phyloP scores from a whole-genome alignment of 2,797 vertebrate species.

The Chiroxiphia lanceolata region DNA sequence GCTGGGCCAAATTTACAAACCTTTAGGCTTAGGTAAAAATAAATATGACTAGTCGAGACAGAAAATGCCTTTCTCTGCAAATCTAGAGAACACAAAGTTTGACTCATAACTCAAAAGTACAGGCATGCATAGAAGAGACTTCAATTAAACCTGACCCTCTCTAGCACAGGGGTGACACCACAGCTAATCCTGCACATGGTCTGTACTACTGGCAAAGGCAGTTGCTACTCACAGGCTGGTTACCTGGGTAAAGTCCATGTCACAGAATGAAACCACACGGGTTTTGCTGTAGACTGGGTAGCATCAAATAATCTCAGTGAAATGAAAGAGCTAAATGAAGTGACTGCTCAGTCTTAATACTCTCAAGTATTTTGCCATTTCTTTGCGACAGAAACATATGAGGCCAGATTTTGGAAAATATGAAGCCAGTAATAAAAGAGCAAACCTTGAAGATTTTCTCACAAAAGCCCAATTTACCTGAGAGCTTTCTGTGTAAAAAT shows the following conservation, averaged over 20 bases:
- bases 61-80: background rate
- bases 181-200: background rate
- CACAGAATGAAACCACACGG: background rate
- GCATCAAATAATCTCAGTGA: background rate
- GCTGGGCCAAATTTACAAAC: background rate
- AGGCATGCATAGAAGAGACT: background rate
- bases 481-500: background rate
- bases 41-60: background rate
- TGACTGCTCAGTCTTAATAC: background rate
- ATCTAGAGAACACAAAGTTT: background rate
- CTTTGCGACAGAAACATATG: background rate
- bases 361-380: background rate
- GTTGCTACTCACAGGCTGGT: background rate
- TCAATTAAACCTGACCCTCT: background rate
- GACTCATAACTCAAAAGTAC: background rate
- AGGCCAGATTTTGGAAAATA: background rate
- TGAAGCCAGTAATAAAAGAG: background rate
- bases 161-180: background rate
- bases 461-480: background rate
- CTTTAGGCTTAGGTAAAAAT: background rate
- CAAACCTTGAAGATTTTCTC: background rate
- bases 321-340: background rate
- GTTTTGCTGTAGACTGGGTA: background rate
- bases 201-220: background rate
- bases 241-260: background rate